Evolutionary conservation across 2,888 invertebrate genomes (phyloP).

Genomic region (Sympetrum striolatum): DNA sequence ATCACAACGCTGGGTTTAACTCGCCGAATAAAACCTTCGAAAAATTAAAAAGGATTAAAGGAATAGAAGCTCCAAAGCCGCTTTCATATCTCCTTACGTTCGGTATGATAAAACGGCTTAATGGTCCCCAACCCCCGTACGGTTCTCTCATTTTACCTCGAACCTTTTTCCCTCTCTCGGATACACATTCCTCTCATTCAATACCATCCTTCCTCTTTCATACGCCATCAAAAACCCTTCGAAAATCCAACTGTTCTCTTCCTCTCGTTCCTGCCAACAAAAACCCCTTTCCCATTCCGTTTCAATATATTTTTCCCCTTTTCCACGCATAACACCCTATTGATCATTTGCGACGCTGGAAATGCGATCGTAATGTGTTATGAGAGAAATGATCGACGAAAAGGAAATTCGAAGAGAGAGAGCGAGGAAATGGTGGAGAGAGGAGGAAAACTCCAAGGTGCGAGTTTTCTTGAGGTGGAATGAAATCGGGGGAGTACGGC

Average conservation of each 20-base stretch:
- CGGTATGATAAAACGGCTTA: no score
- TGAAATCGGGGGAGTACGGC: background rate
- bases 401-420: background rate
- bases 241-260: background rate
- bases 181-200: background rate
- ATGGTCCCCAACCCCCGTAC: no score
- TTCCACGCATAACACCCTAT: background rate
- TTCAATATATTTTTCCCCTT: background rate
- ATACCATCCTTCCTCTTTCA: background rate
- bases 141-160: background rate
- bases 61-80: no score
- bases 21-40: no score
- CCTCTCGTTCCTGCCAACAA: background rate
- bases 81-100: no score
- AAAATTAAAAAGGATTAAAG: no score
- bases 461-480: background rate
- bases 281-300: background rate
- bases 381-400: background rate
- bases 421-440: background rate
- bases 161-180: background rate
- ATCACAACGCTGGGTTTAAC: no score
- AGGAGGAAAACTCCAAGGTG: background rate
- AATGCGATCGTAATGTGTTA: background rate
- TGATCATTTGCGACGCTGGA: background rate
- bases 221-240: background rate